Evolutionary conservation across 2,888 invertebrate genomes (phyloP).

Genomic region (Balanococcus diminutus): DNA sequence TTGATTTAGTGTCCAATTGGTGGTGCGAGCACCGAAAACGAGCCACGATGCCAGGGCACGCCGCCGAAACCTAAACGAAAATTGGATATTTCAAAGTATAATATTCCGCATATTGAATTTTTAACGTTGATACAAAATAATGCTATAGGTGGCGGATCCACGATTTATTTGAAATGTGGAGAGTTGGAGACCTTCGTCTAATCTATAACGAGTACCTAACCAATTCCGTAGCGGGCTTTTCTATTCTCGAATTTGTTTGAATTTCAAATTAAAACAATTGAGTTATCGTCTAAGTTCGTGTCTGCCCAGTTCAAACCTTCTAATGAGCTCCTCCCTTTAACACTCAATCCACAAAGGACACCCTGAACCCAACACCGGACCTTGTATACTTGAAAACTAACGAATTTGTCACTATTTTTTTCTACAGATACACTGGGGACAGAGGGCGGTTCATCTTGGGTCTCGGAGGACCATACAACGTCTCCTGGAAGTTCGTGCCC

Average conservation of each 20-base stretch:
- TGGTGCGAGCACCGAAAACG: neutral
- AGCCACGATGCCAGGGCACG: neutral
- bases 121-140: neutral
- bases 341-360: neutral
- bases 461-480: constrained; percentile 68
- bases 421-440: constrained; percentile 71
- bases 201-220: neutral
- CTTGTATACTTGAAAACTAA: neutral
- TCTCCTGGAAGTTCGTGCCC: constrained; percentile 68
- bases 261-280: neutral
- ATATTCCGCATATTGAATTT: constrained; percentile 36
- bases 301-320: too few relatives aligned
- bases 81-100: constrained; percentile 48
- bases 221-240: neutral
- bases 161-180: neutral
- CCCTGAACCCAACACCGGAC: too few relatives aligned
- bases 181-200: neutral
- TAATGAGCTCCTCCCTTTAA: too few relatives aligned
- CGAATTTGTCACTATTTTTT: constrained; percentile 50
- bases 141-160: neutral
- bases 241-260: neutral
- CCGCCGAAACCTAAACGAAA: neutral
- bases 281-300: too few relatives aligned
- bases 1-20: constrained; percentile 40
- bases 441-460: constrained; percentile 72